A percentile compares a stretch with the other conserved stretches of the same genome.
Conservation (phyloP, 2,113 vertebrate genomes). For the Callospermophilus lateralis region DNA sequence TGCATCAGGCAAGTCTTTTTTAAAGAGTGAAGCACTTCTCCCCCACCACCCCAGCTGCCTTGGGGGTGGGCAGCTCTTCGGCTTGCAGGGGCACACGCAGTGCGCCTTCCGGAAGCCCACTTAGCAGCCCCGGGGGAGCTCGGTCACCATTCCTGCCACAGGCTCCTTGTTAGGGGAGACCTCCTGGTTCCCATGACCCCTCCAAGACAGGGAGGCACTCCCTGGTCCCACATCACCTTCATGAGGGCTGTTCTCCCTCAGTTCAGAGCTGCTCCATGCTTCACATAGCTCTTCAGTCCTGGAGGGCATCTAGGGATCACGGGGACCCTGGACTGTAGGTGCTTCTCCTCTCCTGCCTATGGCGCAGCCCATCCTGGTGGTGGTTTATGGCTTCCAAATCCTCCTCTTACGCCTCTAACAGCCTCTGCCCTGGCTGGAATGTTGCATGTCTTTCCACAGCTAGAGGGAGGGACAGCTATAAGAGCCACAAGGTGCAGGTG, state of each 20-base stretch:
- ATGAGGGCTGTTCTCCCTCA: not conserved
- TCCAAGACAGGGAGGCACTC: not conserved
- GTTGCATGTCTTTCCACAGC: not conserved
- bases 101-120: not conserved
- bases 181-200: not conserved
- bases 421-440: not conserved
- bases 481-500: not conserved
- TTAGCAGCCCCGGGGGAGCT: accelerated
- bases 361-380: not conserved
- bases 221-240: not conserved
- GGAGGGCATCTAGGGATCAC: not conserved
- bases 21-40: slow-evolving; percentile 24
- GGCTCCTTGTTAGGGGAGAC: not conserved
- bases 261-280: not conserved
- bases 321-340: not conserved
- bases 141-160: not conserved
- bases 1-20: not conserved
- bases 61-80: not conserved
- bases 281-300: not conserved
- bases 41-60: not conserved
- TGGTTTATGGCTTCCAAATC: not conserved
- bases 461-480: not conserved
- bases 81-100: not conserved
- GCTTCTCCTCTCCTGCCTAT: no score
- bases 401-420: not conserved